Evolutionary conservation across 64 coral and sea anemone species (phyloP).

Genomic region (Astreopora myriophthalma): DNA sequence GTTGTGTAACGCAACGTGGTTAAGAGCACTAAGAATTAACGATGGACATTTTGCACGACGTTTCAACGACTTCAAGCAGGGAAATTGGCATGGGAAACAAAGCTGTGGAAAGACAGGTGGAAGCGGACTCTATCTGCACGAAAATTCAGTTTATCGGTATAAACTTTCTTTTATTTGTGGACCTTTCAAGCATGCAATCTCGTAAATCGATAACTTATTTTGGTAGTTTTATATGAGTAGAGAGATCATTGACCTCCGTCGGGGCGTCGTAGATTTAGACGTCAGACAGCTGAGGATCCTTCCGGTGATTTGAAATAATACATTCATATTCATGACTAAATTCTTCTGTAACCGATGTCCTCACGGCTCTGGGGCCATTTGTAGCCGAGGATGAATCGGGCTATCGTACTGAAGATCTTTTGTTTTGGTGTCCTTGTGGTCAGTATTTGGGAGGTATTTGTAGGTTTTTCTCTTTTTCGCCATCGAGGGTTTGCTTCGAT

Average conservation of each 20-base stretch:
- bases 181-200: background rate
- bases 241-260: background rate
- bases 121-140: too few relatives aligned
- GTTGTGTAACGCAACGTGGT: too few relatives aligned
- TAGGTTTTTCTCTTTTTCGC: background rate
- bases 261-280: background rate
- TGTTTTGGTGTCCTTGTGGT: background rate
- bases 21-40: too few relatives aligned
- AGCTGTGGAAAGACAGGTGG: too few relatives aligned
- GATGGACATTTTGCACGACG: too few relatives aligned
- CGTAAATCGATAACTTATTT: background rate
- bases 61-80: too few relatives aligned
- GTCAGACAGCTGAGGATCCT: background rate
- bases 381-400: background rate
- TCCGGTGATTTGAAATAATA: background rate
- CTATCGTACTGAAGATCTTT: background rate
- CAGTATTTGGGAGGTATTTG: background rate
- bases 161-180: too few relatives aligned
- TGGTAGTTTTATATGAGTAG: background rate
- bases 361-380: background rate
- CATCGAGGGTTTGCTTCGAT: background rate
- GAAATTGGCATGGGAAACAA: too few relatives aligned
- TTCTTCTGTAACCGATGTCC: background rate
- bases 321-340: background rate
- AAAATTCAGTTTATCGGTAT: too few relatives aligned